Base-by-base conservation (phyloP, 2,113 vertebrate genomes). In the Muntiacus reevesi region DNA sequence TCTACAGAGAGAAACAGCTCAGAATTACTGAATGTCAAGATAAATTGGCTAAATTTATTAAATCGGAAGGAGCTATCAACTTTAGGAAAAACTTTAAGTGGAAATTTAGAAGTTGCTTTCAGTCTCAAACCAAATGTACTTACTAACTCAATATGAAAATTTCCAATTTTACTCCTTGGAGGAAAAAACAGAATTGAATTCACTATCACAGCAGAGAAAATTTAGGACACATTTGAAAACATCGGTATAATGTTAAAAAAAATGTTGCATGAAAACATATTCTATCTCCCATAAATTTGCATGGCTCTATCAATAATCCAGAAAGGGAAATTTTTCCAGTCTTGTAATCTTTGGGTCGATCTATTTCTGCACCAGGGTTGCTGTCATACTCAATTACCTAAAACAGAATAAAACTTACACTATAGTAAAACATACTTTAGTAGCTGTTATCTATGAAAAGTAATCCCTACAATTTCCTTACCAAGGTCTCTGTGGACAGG, bases 1-100 rank as follows among this genome's bases (percentile, higher is more conserved):
- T 96, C 33, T 47, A 95, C 36, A 91, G 40, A 93, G 30, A 82
- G 71, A 60, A 93, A 78, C 10, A 47, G 23, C 25, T 79, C 28
- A 93, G 30, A 98, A 92, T 85, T 95, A 97, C 55, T 59, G 59
- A 91, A 43, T 79, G 57, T 85, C 54, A 92, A 92, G 59, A 95
- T 50, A 96, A 93, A 95, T 88, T 95, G 57, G 33, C 28, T 92
- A 86, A 92, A 78, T 94, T 83, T 87, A 96, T 97, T 96, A 85
- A 94, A 95, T 28, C 83, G 7, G 50, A 90, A 97, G 28, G 28
- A 94, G 45, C 30, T 57, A 86, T 93, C 64, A 97, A 90, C 13
- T 95, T 85, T 55, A 94, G 60, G 45, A 11, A 96, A 96, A 97
- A 92, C 21, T 92, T 78, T 54, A 93, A 93, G 62, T 71, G 89